A percentile compares a stretch with the other conserved stretches of the same genome.
phyloP scores from a whole-genome alignment of 2,888 invertebrate species.

The Troides aeacus region DNA sequence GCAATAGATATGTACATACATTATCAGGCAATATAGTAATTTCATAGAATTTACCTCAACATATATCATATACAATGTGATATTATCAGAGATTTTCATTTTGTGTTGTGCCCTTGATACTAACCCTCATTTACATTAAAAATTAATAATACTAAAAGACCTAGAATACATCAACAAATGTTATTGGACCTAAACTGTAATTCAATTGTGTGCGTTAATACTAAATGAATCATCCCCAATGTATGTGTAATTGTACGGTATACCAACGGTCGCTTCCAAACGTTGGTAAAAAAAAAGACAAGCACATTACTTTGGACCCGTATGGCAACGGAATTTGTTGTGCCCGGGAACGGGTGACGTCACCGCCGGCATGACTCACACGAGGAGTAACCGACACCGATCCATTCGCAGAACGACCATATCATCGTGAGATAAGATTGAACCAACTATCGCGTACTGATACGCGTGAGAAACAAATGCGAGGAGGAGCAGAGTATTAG shows the following conservation, averaged over 20 bases:
- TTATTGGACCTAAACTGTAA: background rate
- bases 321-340: conserved; percentile 10
- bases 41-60: too few species aligned
- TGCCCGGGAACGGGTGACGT: conserved; percentile 16
- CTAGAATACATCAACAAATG: background rate
- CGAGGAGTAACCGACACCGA: conserved; percentile 17
- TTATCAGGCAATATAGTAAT: too few species aligned
- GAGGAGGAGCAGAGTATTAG: background rate
- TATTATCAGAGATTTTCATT: too few species aligned
- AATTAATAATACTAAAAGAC: too few species aligned
- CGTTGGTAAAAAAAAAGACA: background rate
- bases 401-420: conserved; percentile 25
- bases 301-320: conserved; percentile 7
- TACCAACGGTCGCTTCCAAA: background rate
- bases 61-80: too few species aligned
- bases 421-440: conserved; percentile 25
- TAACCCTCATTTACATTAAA: too few species aligned
- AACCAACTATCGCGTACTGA: background rate
- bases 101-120: too few species aligned
- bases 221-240: background rate
- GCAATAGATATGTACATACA: too few species aligned
- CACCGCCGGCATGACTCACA: conserved; percentile 21
- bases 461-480: conserved; percentile 13
- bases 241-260: background rate
- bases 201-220: background rate